Percentiles rank a stretch among this genome's conserved stretches.
Conservation (phyloP, 2,797 vertebrate species). For the Simalia tracyae region DNA sequence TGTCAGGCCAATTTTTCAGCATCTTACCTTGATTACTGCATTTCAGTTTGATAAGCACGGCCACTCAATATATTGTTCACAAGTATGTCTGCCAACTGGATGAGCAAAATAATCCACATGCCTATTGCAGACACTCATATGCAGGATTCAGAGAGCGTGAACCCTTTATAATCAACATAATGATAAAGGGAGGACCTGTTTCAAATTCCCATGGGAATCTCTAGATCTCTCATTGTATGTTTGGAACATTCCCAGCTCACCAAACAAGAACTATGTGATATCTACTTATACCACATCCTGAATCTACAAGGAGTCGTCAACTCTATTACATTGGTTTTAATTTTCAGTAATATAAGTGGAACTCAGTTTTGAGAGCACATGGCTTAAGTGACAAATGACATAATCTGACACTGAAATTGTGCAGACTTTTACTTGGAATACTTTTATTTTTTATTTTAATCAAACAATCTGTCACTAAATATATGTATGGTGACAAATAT, state of each 20-base stretch:
- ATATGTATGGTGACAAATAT: not conserved
- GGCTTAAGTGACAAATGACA: not conserved
- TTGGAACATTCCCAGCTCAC: not conserved
- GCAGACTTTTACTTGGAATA: not conserved
- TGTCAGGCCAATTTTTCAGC: slow-evolving; percentile 6
- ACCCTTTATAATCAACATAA: not conserved
- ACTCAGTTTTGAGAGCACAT: not conserved
- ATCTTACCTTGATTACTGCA: not conserved
- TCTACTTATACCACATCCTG: not conserved
- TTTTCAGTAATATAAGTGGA: not conserved
- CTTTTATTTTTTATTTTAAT: not conserved
- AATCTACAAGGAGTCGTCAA: not conserved
- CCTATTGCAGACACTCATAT: not conserved
- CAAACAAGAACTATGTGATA: not conserved
- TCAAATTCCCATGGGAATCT: not conserved
- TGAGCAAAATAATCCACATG: not conserved
- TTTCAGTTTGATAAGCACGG: not conserved
- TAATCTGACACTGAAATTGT: not conserved
- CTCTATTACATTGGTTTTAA: not conserved
- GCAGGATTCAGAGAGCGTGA: not conserved
- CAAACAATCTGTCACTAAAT: not conserved
- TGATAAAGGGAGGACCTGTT: not conserved
- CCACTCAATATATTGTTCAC: not conserved
- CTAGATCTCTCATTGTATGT: not conserved
- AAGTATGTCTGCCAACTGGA: not conserved